These are phyloP conservation scores for Pollicipes pollicipes DNA, from an alignment of 1,140 invertebrate genomes.

Conservation along the genomic window DNA sequence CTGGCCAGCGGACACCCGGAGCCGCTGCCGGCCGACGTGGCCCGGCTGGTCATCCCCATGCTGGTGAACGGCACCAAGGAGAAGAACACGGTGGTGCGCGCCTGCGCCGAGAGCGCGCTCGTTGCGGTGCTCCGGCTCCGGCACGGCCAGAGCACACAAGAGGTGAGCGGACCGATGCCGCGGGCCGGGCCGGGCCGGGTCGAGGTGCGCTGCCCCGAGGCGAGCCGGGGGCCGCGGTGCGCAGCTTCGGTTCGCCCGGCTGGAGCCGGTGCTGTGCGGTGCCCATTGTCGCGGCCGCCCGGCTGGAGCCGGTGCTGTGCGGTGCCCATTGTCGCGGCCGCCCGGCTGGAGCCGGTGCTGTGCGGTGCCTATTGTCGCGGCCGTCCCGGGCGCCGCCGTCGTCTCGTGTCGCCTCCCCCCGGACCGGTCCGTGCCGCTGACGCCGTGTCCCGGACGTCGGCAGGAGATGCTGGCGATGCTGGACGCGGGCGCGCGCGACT, in stretches of 20 bases:
- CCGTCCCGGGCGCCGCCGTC: neutral
- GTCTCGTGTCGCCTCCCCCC: too few species aligned
- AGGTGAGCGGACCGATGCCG: neutral
- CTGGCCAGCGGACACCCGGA: slow-evolving; percentile 26
- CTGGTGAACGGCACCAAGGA: slow-evolving; percentile 94
- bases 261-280: neutral
- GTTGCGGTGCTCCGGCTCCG: slow-evolving; percentile 63
- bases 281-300: neutral
- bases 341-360: neutral
- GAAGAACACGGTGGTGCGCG: slow-evolving; percentile 85
- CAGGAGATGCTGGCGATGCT: slow-evolving; percentile 53
- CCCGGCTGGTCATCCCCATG: slow-evolving; percentile 64
- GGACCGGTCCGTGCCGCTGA: neutral
- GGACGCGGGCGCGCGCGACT: slow-evolving; percentile 70
- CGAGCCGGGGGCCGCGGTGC: too few species aligned
- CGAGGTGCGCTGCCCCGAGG: too few species aligned
- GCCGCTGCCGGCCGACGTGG: slow-evolving; percentile 43
- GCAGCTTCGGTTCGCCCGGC: slow-evolving; percentile 7
- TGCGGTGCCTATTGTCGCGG: neutral
- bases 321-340: too few species aligned
- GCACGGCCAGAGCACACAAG: slow-evolving; percentile 56
- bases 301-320: neutral
- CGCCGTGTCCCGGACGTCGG: slow-evolving; percentile 18
- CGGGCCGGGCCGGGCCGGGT: too few species aligned
- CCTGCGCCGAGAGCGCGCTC: slow-evolving; percentile 78